These are phyloP conservation scores for Myxocyprinus asiaticus DNA, from an alignment of 2,113 vertebrate genomes.

Conservation along the genomic window DNA sequence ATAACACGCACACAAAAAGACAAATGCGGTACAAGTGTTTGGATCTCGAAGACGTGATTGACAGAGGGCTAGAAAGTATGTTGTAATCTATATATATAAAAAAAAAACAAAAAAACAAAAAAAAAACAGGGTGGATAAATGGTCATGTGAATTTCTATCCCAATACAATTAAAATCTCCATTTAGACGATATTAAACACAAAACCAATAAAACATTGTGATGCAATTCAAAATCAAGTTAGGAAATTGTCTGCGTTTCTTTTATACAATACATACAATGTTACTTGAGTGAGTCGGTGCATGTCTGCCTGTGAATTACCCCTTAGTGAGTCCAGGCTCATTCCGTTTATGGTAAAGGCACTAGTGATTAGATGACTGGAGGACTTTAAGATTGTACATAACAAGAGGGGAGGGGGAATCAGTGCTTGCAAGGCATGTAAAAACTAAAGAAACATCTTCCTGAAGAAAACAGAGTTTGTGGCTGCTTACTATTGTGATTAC, in stretches of 20 bases:
- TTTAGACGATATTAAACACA: no score
- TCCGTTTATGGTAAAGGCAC: slow-evolving; percentile 64
- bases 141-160: background rate
- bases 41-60: background rate
- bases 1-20: background rate
- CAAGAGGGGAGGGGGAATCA: background rate
- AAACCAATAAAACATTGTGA: background rate
- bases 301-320: background rate
- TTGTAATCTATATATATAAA: no score
- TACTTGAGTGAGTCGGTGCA: background rate
- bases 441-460: background rate
- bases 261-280: background rate
- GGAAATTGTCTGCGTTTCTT: background rate
- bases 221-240: background rate
- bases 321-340: slow-evolving; percentile 12
- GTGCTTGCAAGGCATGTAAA: slow-evolving; percentile 5
- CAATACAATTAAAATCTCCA: no score
- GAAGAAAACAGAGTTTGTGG: no score
- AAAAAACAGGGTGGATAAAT: background rate
- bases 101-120: no score
- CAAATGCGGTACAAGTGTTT: background rate
- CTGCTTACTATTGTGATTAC: slow-evolving; percentile 36
- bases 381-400: slow-evolving; percentile 27
- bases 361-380: slow-evolving; percentile 50
- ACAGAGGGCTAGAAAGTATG: background rate